phyloP scores from a whole-genome alignment of 2,888 invertebrate species.

The Netelia melanura region DNA sequence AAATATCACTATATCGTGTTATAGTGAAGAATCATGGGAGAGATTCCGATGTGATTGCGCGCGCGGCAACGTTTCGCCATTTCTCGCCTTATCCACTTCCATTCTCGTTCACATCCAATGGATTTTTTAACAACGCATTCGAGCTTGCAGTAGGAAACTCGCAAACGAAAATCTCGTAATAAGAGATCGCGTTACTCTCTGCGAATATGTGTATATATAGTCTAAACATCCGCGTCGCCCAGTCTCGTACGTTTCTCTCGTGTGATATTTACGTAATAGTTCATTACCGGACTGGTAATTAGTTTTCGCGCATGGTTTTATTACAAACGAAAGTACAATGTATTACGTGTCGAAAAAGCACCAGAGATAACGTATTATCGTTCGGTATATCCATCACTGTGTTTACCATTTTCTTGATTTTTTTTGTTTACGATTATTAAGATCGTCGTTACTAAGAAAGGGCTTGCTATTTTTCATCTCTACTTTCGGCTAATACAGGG shows the following conservation, averaged over 20 bases:
- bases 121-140: constrained; percentile 23
- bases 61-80: constrained; percentile 47
- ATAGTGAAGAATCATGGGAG: constrained; percentile 29
- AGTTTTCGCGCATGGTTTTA: background rate
- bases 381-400: constrained; percentile 14
- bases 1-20: constrained; percentile 1
- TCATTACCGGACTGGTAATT: background rate
- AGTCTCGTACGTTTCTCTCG: background rate
- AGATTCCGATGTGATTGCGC: constrained; percentile 58
- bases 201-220: background rate
- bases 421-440: background rate
- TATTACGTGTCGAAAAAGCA: constrained; percentile 22
- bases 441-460: background rate
- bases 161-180: background rate
- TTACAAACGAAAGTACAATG: background rate
- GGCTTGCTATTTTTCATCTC: constrained; percentile 26
- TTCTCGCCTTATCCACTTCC: constrained; percentile 4
- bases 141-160: background rate
- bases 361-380: background rate
- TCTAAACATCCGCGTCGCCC: background rate
- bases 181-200: background rate
- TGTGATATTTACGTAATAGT: background rate
- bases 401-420: background rate
- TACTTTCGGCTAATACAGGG: constrained; percentile 73
- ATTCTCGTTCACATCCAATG: constrained; percentile 16